phyloP scores from a whole-genome alignment of 1,140 invertebrate species.

The Ceratitis capitata region DNA sequence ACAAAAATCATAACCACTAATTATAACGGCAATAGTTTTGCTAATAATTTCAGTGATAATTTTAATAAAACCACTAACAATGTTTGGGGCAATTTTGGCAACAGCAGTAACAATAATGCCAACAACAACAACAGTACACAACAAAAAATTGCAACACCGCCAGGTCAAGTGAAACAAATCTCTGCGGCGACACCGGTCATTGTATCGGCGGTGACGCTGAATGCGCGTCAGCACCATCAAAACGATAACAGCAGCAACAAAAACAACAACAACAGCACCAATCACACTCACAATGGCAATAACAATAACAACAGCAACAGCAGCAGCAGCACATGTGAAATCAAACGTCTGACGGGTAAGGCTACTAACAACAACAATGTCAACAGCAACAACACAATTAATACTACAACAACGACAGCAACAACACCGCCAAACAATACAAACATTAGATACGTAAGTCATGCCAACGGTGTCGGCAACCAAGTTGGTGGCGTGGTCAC shows the following conservation, averaged over 20 bases:
- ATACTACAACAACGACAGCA: not conserved
- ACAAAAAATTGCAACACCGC: not conserved
- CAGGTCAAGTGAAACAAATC: constrained; percentile 29
- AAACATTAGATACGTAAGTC: constrained; percentile 28
- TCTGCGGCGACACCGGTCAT: constrained; percentile 44
- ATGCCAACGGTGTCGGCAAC: not conserved
- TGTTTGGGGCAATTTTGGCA: not conserved
- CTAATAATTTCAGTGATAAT: not conserved
- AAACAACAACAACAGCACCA: not conserved
- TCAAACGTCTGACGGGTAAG: not conserved
- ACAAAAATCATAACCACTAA: constrained; percentile 50
- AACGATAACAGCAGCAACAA: constrained; percentile 38
- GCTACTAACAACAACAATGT: not conserved
- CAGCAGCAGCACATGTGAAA: not conserved
- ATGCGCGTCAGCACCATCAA: not conserved
- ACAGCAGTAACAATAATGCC: not conserved
- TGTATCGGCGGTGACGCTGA: constrained; percentile 20
- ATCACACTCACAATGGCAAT: constrained; percentile 41
- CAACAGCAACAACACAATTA: constrained; percentile 45
- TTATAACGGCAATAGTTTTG: not conserved
- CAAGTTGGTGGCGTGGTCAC: no score
- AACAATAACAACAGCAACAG: constrained; percentile 39
- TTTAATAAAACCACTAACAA: not conserved
- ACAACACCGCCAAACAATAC: not conserved
- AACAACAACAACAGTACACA: not conserved